These are phyloP conservation scores for Poecile montanus DNA, from an alignment of 2,797 vertebrate species.

Conservation along the genomic window DNA sequence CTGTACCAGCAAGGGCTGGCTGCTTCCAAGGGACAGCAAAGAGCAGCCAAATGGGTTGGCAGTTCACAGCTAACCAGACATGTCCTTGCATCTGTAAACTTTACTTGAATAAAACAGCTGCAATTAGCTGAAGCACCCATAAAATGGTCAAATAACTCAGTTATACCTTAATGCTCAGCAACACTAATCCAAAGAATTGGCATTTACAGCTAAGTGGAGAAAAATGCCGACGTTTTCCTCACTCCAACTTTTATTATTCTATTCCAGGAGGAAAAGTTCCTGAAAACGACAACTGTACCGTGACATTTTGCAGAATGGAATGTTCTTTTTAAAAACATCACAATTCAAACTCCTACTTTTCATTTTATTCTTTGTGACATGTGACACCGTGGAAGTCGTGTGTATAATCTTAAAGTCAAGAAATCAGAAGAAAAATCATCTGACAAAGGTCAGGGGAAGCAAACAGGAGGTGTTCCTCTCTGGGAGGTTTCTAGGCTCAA, in stretches of 20 bases:
- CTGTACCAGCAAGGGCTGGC: rapidly evolving
- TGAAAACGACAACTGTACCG: background rate
- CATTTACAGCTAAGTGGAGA: background rate
- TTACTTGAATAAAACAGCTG: background rate
- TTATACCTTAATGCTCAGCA: background rate
- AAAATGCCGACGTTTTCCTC: background rate
- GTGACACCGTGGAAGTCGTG: background rate
- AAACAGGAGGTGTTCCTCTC: background rate
- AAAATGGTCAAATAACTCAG: background rate
- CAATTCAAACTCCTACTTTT: background rate
- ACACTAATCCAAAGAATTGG: background rate
- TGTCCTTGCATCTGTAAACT: background rate
- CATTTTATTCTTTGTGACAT: background rate
- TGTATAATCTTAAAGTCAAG: background rate
- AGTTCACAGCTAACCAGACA: background rate
- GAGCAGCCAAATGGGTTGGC: background rate
- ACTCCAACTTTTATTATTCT: background rate
- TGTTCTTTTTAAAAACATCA: background rate
- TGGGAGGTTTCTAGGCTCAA: background rate
- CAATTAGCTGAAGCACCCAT: background rate
- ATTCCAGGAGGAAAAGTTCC: background rate
- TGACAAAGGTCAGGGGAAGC: background rate
- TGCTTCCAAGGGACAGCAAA: background rate
- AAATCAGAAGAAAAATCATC: background rate
- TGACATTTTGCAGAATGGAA: background rate